Conservation (phyloP, 2,113 vertebrate genomes). For the Atlantisia rogersi region DNA sequence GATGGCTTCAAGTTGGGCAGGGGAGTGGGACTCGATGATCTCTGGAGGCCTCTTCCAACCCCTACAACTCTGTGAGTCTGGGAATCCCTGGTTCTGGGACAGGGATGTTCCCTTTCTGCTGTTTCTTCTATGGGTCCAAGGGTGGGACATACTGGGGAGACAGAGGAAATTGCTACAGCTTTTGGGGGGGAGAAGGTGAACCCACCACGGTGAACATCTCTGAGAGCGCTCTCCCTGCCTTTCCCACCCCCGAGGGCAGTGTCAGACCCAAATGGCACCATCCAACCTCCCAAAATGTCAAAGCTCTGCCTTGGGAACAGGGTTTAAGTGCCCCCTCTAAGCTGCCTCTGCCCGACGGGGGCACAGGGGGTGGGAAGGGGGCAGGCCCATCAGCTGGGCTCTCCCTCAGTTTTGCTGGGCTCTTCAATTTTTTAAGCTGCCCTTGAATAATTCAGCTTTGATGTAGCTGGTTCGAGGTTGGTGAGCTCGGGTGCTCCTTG, state of each 20-base stretch:
- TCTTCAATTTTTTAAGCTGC: conserved; percentile 52
- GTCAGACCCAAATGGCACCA: rapidly evolving
- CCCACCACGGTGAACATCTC: background rate
- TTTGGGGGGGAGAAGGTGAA: background rate
- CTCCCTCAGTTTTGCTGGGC: background rate
- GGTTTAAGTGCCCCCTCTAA: background rate
- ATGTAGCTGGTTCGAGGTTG: background rate
- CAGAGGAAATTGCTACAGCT: background rate
- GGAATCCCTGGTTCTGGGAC: too few species aligned
- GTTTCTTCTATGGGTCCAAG: rapidly evolving
- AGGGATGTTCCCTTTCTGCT: background rate
- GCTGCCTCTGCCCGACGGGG: background rate
- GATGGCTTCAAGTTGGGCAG: too few species aligned
- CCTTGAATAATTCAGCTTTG: conserved; percentile 59
- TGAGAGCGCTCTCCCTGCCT: background rate
- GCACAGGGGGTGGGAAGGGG: too few species aligned
- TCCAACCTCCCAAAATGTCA: background rate
- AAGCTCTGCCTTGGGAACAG: too few species aligned
- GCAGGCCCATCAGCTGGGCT: background rate
- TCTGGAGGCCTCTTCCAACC: too few species aligned
- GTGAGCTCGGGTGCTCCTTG: conserved; percentile 3
- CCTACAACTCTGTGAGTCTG: too few species aligned
- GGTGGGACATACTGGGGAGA: background rate
- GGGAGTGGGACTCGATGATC: too few species aligned
- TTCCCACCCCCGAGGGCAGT: background rate